Percentiles rank a stretch among this genome's conserved stretches.
Evolutionary conservation across 2,113 vertebrate species (phyloP).

Genomic region (Paramormyrops kingsleyae): DNA sequence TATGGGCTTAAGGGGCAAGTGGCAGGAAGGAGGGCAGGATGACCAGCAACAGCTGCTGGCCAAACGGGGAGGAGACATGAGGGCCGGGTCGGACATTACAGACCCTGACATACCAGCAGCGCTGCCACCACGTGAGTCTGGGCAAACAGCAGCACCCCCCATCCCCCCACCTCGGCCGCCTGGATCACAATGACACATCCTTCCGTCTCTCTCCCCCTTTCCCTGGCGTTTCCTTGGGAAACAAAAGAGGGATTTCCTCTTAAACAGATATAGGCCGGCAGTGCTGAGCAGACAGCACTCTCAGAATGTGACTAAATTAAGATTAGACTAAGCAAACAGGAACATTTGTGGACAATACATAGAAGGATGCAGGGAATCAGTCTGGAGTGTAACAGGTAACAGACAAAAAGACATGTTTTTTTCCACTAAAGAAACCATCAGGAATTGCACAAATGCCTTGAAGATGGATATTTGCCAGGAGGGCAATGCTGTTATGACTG

Average conservation of each 20-base stretch:
- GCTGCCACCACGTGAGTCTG: not conserved
- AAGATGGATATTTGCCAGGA: not conserved
- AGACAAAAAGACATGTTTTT: not conserved
- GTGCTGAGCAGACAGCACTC: not conserved
- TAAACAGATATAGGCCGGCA: not conserved
- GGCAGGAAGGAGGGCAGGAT: not conserved
- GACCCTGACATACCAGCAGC: not conserved
- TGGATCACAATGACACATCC: conserved; percentile 3
- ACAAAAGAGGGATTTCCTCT: conserved; percentile 20
- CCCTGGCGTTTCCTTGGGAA: conserved; percentile 11
- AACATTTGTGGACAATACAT: not conserved
- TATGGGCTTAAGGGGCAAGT: not conserved
- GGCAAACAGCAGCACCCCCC: not conserved
- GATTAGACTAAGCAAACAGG: conserved; percentile 13
- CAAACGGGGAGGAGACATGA: not conserved
- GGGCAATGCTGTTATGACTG: not conserved
- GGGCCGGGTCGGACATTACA: not conserved
- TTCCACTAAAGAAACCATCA: not conserved
- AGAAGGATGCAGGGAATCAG: not conserved
- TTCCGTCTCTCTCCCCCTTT: conserved; percentile 1
- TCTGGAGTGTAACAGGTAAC: not conserved
- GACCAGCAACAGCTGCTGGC: not conserved
- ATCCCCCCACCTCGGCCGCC: not conserved
- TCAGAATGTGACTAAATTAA: conserved; percentile 15
- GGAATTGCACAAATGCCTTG: not conserved